Base-by-base conservation (phyloP, 2,113 vertebrate genomes). In the Gyps fulvus region DNA sequence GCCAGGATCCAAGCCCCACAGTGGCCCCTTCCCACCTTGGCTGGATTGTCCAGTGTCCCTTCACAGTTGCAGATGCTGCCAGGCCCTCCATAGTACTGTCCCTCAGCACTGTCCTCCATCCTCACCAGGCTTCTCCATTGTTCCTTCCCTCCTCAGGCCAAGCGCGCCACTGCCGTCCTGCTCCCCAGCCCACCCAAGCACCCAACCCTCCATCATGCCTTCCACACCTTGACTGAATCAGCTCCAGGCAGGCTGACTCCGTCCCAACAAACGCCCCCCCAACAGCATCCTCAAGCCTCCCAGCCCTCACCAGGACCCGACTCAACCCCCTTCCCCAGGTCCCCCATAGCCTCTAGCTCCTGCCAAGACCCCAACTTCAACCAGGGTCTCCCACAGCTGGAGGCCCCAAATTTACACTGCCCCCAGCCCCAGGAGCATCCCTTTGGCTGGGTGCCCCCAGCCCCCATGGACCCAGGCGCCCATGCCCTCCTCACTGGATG, bases 401-500 rank as follows among this genome's bases (percentile, higher is more conserved):
- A 74, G 11, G 9, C 18, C 32, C n/a, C 43, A 83, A 0, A 21
- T 19, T 13, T 10, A 50, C 49, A 21, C 6, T 4, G 14, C 4
- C 10, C 11, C 27, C 72, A 61, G 18, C 11, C 29, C n/a, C 2
- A 31, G 8, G 4, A 3, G 12, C 42, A 52, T 27, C 16, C 16
- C n/a, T 72, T 2, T 34, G 25, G 3, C 31, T 4, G 62, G 5
- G 18, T 9, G 8, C 3, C 50, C 49, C 9, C 2, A 36, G 2
- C 1, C 22, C 7, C 20, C 43, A 16, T 1, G 26, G 57, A 11
- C 31, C 5, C 42, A 66, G 52, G 9, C 9, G 7, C 7, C 43
- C 38, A 9, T 0, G 6, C 49, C 54, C 23, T 57, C 54, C 57
- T 18, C 15, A 21, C 38, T 1, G 23, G 6, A 36, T 1, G 1